Conservation (phyloP, 2,113 vertebrate genomes). For the Butorides virescens region DNA sequence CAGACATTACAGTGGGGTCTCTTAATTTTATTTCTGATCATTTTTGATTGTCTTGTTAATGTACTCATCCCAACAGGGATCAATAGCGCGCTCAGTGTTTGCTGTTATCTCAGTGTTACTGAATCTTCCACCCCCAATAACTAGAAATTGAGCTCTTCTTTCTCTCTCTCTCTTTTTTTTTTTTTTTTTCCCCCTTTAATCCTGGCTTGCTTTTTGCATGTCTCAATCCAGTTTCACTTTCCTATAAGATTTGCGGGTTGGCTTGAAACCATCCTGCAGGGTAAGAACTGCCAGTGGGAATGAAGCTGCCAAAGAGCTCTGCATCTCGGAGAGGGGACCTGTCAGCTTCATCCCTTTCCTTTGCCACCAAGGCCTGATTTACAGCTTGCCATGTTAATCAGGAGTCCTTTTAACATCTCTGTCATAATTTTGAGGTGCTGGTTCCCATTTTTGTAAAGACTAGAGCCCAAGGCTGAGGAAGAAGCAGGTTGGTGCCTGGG, state of each 20-base stretch:
- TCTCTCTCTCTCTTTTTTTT: no score
- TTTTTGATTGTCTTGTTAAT: not conserved
- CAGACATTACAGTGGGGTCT: not conserved
- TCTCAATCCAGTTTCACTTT: not conserved
- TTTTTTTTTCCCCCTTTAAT: not conserved
- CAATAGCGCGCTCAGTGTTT: rapidly evolving
- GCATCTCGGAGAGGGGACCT: not conserved
- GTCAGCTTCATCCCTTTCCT: not conserved
- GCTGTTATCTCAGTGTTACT: not conserved
- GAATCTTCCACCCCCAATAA: not conserved
- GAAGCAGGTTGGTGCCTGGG: not conserved
- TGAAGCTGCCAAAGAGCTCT: not conserved
- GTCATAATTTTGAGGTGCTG: not conserved
- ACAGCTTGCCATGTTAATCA: not conserved
- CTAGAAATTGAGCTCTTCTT: not conserved
- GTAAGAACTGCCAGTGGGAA: not conserved
- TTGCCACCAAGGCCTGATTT: not conserved
- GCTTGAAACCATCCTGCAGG: not conserved
- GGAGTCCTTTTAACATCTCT: not conserved
- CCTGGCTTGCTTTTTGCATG: not conserved
- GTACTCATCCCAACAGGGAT: not conserved
- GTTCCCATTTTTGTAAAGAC: not conserved
- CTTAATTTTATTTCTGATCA: not conserved
- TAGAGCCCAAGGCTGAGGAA: not conserved
- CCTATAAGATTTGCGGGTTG: not conserved